A percentile compares a stretch with the other conserved stretches of the same genome.
These are phyloP conservation scores for Eurystomus gularis DNA, from an alignment of 2,113 vertebrate species.

Conservation along the genomic window DNA sequence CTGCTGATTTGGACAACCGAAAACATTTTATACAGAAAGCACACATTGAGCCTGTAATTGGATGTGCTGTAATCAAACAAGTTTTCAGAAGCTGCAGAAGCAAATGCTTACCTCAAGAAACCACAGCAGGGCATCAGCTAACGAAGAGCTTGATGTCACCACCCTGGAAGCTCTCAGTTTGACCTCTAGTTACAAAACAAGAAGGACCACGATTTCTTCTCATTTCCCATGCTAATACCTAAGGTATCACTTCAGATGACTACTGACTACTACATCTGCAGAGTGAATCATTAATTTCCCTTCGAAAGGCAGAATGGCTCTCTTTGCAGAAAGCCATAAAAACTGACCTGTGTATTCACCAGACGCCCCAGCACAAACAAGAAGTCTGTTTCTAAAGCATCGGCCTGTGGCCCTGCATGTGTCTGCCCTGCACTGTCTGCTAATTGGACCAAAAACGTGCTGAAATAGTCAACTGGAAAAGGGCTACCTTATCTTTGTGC, in stretches of 20 bases:
- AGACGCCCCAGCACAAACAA: neutral
- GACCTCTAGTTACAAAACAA: constrained; percentile 50
- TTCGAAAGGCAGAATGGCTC: neutral
- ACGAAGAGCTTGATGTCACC: constrained; percentile 29
- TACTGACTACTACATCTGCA: neutral
- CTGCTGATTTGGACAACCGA: neutral
- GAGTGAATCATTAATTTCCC: neutral
- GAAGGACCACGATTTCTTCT: constrained; percentile 3
- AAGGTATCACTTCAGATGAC: neutral
- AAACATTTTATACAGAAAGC: neutral
- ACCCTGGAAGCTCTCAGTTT: constrained; percentile 12
- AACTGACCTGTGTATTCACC: neutral
- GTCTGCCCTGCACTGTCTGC: neutral
- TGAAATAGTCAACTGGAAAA: constrained; percentile 28
- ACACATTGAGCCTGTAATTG: neutral
- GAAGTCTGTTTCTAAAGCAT: neutral
- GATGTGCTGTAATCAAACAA: neutral
- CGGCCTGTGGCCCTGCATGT: neutral
- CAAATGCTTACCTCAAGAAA: constrained; percentile 15
- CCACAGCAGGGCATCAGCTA: neutral
- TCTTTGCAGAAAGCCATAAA: neutral
- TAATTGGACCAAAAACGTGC: neutral
- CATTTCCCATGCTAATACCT: constrained; percentile 51
- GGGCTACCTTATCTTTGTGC: constrained; percentile 5
- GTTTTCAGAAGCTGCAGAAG: neutral